Evolutionary conservation across 1,140 invertebrate genomes (phyloP), one percentile per base, ranked within the genome.

Genomic region (Pinna nobilis): DNA sequence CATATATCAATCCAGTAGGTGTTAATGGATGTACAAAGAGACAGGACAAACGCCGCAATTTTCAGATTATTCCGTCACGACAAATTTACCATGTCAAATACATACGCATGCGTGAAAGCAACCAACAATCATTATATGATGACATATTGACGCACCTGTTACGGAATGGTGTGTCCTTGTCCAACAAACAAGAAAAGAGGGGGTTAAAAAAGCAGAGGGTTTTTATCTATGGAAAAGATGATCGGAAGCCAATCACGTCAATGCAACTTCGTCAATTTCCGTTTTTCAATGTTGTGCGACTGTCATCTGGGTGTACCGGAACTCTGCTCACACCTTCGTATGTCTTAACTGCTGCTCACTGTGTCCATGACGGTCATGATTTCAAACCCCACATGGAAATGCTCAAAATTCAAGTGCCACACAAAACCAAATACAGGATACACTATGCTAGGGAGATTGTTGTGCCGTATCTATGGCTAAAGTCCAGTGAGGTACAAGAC

Each of bases 341-440:
- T 37, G 81, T 85, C 9, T 63, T 85, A 15, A 85, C 84, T 2
- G 84, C 84, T 20, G 84, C 84, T 9, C 84, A 85, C 57, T 85
- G 84, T 60, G 79, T 85, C 28, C 84, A 85, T 51, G 70, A 79
- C 37, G 84, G 84, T 2, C 33, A 67, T 7, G 61, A 70, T 23
- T 83, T 81, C 61, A 74, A 66, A 35, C 30, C 74, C 39, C 80
- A 81, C 35, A 68, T 82, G 51, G 69, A 82, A 63, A 76, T 78
- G 69, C 70, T 84, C 32, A 83, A 82, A 74, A 68, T 85, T n/a
- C 67, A 77, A 50, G 72, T 85, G 13, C 79, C 79, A 4, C 76
- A 80, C 57, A 75, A 67, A 20, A 74, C 81, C 32, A 78, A 76
- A 13, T 78, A 78, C 20, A 61, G 76, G 25, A 65, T 79, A 20